phyloP scores from a whole-genome alignment of 2,113 vertebrate genomes.

The Trematocara unimaculatum region DNA sequence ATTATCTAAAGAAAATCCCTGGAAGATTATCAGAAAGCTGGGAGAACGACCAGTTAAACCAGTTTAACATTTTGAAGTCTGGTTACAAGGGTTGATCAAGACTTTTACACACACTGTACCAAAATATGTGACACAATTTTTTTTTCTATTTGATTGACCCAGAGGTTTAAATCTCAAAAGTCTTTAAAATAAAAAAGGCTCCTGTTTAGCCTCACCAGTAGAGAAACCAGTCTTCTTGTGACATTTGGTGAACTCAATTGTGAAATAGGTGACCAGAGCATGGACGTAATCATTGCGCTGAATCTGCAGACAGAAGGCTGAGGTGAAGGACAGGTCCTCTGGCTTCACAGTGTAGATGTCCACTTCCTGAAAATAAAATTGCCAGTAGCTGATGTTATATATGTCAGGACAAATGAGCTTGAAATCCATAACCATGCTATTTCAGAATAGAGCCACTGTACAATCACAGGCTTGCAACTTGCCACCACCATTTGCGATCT shows the following conservation, averaged over 20 bases:
- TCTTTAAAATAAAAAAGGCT: background rate
- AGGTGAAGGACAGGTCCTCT: slow-evolving; percentile 89
- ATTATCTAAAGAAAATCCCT: background rate
- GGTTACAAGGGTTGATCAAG: background rate
- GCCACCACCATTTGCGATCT: background rate
- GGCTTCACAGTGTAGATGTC: slow-evolving; percentile 95
- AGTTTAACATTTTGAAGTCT: background rate
- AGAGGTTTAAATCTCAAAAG: background rate
- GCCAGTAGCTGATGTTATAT: background rate
- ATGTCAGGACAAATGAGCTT: background rate
- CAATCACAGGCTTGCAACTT: background rate
- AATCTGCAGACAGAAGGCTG: slow-evolving; percentile 94
- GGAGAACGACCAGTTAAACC: background rate
- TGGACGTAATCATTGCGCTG: slow-evolving; percentile 96
- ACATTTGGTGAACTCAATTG: slow-evolving; percentile 98
- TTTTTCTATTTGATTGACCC: background rate
- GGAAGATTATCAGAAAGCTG: background rate
- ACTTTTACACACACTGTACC: background rate
- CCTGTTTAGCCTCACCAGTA: slow-evolving; percentile 77
- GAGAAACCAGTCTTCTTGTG: slow-evolving; percentile 98
- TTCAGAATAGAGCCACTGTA: background rate
- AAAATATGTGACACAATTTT: background rate
- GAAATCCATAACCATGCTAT: background rate
- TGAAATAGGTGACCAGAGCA: slow-evolving; percentile 95
- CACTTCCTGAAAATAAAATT: slow-evolving; percentile 80